Evolutionary conservation across 2,888 invertebrate species (phyloP), one percentile per base, ranked within the genome.

Genomic region (Congeria kusceri): DNA sequence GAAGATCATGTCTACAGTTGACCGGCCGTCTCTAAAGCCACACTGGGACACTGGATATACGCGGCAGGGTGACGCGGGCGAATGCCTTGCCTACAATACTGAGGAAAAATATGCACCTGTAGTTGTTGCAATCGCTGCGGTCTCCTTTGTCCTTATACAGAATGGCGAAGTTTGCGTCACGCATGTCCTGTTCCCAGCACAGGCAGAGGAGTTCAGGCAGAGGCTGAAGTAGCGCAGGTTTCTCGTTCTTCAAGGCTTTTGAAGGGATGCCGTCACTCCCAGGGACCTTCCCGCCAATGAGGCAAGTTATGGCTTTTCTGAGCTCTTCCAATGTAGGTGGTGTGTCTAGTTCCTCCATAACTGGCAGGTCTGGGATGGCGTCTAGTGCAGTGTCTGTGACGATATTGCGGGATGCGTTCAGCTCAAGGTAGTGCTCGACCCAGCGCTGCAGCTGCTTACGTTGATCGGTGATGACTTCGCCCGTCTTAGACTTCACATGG

Each of bases 61-160:
- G 28, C 39, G 7, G n/a, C 29, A 62, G 62, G 62, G 39, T 7
- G 18, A 62, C 44, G 11, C 62, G 27, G n/a, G 28, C 29, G 28
- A 53, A 9, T 27, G 20, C 56, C n/a, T 65, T 47, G 13, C 65
- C 65, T 13, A 53, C 49, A 49, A 53, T 49, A 20, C 56, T 65
- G 28, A 53, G 64, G 62, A 79, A 73, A 3, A 80, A 80, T 56
- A 84, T 84, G 0, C 77, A 70, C 9, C 82, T 20, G 56, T 84
- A 84, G 56, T 72, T 84, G 44, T 80, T 82, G 69, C 82, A 86
- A 64, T 84, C 74, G 13, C 74, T 75, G 11, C 74, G 28, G 46
- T 78, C 63, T 0, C 76, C 84, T 47, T 83, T 83, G 65, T 81
- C 77, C 56, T 81, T 83, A 27, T 78, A 77, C 20, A 83, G 47